Evolutionary conservation across 2,113 vertebrate genomes (phyloP), one percentile per base, ranked within the genome.

Genomic region (Myodes glareolus): DNA sequence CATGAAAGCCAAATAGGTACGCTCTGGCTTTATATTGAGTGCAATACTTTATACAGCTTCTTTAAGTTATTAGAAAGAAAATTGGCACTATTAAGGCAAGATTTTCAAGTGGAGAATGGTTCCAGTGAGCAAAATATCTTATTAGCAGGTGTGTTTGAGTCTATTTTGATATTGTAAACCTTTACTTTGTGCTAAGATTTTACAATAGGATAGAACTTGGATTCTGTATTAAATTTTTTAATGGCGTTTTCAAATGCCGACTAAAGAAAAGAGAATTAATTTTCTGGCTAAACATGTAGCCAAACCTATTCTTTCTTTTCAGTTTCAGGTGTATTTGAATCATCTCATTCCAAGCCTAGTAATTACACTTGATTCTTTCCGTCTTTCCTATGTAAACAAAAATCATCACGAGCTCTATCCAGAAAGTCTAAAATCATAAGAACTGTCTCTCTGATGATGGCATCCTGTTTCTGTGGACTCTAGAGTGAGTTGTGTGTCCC

Each of bases 31-130:
- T 36, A 78, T 42, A 73, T 1, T 29, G 5, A 6, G 0, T 55
- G 27, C 17, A 42, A 39, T 85, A 31, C 73, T 85, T 88, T 81
- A n/a, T 61, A 70, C 25, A 65, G n/a, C 1, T 47, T 19, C 76
- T 88, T 94, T 61, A 84, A 96, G 31, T 80, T 92, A 89, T 77
- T 87, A 88, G 87, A 45, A 92, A 73, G 72, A 70, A 90, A 92
- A 94, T 25, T 82, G 77, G 16, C 29, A 27, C 11, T 68, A 47
- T 75, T 39, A 94, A 65, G 36, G 73, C 5, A 87, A 87, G 36
- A 47, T n/a, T 86, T 89, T 89, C 13, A 75, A 95, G 7, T 67
- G 70, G 67, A 33, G 5, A 72, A 42, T 75, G 52, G 31, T 72
- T 91, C 47, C 16, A 88, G 87, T 92, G 87, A 96, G 67, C 31